These are phyloP conservation scores for Spinibarbus caldwelli DNA, from an alignment of 2,797 vertebrate species.

Conservation along the genomic window DNA sequence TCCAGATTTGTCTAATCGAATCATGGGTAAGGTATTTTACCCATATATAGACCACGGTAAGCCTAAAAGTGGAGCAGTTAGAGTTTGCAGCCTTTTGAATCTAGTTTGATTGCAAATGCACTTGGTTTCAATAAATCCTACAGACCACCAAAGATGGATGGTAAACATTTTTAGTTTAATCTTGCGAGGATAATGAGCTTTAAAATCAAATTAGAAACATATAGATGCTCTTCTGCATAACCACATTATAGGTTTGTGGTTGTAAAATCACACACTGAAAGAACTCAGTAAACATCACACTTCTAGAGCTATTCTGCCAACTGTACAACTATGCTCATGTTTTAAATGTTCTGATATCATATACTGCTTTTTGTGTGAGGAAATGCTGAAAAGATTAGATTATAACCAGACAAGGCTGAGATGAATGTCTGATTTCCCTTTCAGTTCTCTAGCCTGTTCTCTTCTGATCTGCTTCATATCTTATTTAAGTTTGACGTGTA, in stretches of 20 bases:
- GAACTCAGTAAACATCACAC: constrained; percentile 38
- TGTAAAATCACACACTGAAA: constrained; percentile 46
- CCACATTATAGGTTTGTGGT: constrained; percentile 33
- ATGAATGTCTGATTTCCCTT: background rate
- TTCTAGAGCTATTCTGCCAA: constrained; percentile 13
- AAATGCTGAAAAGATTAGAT: background rate
- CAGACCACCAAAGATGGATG: constrained; percentile 56
- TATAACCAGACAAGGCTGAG: background rate
- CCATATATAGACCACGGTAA: constrained; percentile 51
- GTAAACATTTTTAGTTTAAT: constrained; percentile 41
- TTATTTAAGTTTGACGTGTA: background rate
- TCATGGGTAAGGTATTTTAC: constrained; percentile 49
- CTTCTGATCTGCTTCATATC: constrained; percentile 29
- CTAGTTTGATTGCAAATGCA: constrained; percentile 45
- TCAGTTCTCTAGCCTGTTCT: background rate
- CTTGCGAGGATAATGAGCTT: constrained; percentile 50
- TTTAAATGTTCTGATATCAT: background rate
- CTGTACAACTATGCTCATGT: background rate
- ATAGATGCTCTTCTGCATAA: constrained; percentile 36
- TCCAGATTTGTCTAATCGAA: constrained; percentile 53
- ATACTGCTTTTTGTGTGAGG: background rate
- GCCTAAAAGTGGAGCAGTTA: constrained; percentile 13
- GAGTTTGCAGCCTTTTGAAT: constrained; percentile 34
- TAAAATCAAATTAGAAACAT: constrained; percentile 52
- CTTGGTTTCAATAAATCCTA: constrained; percentile 57